phyloP scores from a whole-genome alignment of 1,140 invertebrate genomes.

The Ceratoteleas bidentatus region DNA sequence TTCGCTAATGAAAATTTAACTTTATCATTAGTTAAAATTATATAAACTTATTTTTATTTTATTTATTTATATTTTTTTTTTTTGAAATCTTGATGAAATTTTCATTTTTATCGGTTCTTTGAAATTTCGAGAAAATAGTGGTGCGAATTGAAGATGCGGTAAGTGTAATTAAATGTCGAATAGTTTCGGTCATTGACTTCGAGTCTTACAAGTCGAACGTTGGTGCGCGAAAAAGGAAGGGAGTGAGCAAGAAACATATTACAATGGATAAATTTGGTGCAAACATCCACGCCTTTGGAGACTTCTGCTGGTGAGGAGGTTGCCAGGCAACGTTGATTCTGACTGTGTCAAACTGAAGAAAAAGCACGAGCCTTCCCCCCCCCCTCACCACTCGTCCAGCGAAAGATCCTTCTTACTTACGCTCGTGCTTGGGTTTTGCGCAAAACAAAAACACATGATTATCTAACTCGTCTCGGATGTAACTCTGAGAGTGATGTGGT shows the following conservation, averaged over 20 bases:
- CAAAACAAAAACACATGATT: conserved; percentile 59
- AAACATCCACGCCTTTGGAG: conserved; percentile 76
- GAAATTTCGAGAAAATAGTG: neutral
- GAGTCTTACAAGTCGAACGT: conserved; percentile 24
- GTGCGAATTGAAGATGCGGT: neutral
- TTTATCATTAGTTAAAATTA: too few relatives aligned
- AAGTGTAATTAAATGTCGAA: conserved; percentile 47
- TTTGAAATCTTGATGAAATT: too few relatives aligned
- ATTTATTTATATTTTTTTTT: too few relatives aligned
- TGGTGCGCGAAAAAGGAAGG: neutral
- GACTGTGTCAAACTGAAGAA: conserved; percentile 79
- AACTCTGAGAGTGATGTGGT: too few relatives aligned
- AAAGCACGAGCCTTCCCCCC: conserved; percentile 57
- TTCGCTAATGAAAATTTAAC: too few relatives aligned
- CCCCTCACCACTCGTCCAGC: conserved; percentile 40
- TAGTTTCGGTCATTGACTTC: conserved; percentile 69
- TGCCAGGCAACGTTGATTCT: conserved; percentile 78
- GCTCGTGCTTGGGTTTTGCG: conserved; percentile 65
- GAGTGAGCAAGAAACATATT: conserved; percentile 32
- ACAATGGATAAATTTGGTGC: conserved; percentile 75
- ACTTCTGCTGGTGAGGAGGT: conserved; percentile 74
- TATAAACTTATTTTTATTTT: too few relatives aligned
- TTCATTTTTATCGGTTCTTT: too few relatives aligned
- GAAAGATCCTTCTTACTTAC: conserved; percentile 57
- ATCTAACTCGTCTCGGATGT: conserved; percentile 43